Conservation (phyloP, 2,888 invertebrate species). For the Drosophila multiciliata region DNA sequence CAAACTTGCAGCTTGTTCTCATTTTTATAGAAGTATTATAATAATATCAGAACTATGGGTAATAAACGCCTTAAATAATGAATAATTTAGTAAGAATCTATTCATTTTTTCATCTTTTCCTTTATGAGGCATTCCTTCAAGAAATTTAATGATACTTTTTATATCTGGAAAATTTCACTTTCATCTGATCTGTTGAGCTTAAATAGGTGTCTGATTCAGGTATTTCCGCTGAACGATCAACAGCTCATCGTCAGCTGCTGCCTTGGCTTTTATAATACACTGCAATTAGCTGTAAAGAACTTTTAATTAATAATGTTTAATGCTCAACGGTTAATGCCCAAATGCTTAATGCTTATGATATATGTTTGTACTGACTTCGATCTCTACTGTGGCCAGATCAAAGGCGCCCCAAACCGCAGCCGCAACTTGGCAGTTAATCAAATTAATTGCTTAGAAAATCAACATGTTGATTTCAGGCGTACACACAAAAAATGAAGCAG, state of each 20-base stretch:
- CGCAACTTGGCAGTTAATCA: conserved; percentile 73
- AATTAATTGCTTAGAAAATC: conserved; percentile 80
- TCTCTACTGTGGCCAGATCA: conserved; percentile 49
- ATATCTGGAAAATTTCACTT: background rate
- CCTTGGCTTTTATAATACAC: conserved; percentile 57
- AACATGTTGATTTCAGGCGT: conserved; percentile 66
- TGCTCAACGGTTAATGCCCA: conserved; percentile 43
- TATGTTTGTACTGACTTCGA: conserved; percentile 47
- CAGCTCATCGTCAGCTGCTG: conserved; percentile 39
- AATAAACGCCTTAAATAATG: background rate
- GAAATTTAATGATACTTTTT: background rate
- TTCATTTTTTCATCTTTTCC: background rate
- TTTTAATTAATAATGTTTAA: conserved; percentile 73
- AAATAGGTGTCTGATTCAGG: conserved; percentile 17
- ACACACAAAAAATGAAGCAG: conserved; percentile 29
- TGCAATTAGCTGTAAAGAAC: conserved; percentile 70
- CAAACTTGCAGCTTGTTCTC: conserved; percentile 53
- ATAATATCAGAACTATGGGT: background rate
- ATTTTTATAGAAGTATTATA: conserved; percentile 41
- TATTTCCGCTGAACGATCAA: conserved; percentile 56
- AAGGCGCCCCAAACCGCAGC: conserved; percentile 64
- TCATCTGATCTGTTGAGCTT: background rate
- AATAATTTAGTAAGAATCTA: background rate
- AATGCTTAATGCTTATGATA: conserved; percentile 50
- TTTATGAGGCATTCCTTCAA: background rate